Evolutionary conservation across 1,140 invertebrate species (phyloP).

Genomic region (Littorina saxatilis): DNA sequence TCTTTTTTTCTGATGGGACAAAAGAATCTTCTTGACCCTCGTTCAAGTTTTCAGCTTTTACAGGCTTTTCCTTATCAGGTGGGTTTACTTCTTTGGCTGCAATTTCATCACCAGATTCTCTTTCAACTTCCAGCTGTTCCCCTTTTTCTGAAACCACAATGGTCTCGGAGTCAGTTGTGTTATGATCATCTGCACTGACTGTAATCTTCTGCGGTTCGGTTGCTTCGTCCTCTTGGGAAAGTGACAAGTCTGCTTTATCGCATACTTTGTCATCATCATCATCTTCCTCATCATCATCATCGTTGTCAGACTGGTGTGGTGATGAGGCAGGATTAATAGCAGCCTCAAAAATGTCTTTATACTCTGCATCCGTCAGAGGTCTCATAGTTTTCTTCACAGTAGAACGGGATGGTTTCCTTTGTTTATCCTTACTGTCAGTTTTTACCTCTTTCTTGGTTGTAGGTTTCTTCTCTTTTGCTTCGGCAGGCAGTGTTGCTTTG

Average conservation of each 20-base stretch:
- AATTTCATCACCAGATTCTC: background rate
- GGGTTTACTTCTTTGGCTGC: background rate
- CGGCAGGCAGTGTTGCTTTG: background rate
- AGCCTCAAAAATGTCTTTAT: slow-evolving; percentile 58
- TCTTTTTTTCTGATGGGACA: background rate
- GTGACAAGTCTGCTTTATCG: background rate
- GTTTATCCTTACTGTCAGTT: background rate
- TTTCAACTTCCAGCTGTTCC: background rate
- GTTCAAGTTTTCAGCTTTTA: no score
- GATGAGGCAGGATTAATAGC: background rate
- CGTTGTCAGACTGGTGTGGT: background rate
- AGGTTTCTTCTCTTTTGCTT: background rate
- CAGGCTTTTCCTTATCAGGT: background rate
- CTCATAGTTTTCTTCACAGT: slow-evolving; percentile 17
- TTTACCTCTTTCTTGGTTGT: background rate
- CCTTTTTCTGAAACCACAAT: background rate
- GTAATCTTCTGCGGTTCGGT: background rate
- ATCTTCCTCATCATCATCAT: background rate
- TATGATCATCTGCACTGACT: background rate
- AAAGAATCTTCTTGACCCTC: no score
- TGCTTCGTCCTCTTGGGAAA: background rate
- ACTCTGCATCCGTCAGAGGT: slow-evolving; percentile 59
- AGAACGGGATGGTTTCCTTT: background rate
- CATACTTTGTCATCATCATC: background rate
- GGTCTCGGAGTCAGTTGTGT: no score